Base-by-base conservation (phyloP, 2,113 vertebrate genomes). In the Lagopus leucura region DNA sequence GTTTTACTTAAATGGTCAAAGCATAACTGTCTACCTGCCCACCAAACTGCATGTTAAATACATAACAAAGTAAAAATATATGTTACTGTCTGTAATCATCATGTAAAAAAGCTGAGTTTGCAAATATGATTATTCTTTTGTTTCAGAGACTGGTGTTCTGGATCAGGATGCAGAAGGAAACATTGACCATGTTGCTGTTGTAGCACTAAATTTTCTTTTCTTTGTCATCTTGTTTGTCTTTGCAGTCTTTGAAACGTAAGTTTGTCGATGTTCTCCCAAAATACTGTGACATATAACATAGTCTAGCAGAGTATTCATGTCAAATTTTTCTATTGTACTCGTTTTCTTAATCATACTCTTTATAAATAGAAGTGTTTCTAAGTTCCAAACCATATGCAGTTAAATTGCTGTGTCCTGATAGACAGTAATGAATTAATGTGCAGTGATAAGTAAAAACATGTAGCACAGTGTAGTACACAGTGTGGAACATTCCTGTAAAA, bases 181-280 rank as follows among this genome's bases (percentile, higher is more conserved):
- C 28, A 93, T 99, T 61, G 99, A 99, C 87, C 98, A 97, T 3
- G 61, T 98, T 32, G 99, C 99, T 22, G 98, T 99, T 22, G 80
- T 99, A 66, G 98, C 98, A 47, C 98, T 98, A 72, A 99, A 99
- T 86, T 3, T 98, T 93, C 98, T 99, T 43, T 99, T 99, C 97
- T 99, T 99, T 90, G 82, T 99, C 82, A 85, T 98, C 97, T 97
- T 99, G 74, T 99, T 99, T 96, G 98, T 99, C 84, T 99, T 99
- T 93, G 99, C 99, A 5, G 97, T 99, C 82, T 99, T 99, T 97
- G 99, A 99, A 98, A 99, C 99, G 99, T 99, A 97, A 95, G 99
- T 98, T 88, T 96, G 42, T 27, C 43, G 45, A 0, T 77, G 90
- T 95, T 89, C 27, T 75, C 50, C 80, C 65, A 47, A 52, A 83